phyloP scores from a whole-genome alignment of 2,888 invertebrate species.

The Drosophila glabriapex region DNA sequence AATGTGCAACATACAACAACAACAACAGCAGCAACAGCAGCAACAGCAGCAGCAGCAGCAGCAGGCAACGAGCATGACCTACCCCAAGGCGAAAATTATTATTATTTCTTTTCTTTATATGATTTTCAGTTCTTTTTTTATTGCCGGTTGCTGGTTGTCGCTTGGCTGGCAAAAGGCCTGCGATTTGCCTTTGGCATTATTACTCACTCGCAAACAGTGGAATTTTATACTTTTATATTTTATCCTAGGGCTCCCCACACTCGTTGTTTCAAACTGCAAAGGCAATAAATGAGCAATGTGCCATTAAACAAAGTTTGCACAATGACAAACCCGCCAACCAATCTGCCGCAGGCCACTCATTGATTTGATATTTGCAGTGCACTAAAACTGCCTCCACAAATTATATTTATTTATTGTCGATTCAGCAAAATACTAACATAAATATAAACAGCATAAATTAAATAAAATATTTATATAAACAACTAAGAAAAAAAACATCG shows the following conservation, averaged over 20 bases:
- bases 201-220: constrained; percentile 58
- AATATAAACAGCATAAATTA: background rate
- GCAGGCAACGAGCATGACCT: constrained; percentile 71
- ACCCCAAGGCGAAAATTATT: constrained; percentile 83
- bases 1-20: constrained; percentile 46
- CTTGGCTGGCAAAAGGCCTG: constrained; percentile 42
- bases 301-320: constrained; percentile 63
- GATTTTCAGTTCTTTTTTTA: constrained; percentile 49
- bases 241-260: constrained; percentile 44
- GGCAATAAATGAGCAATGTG: constrained; percentile 72
- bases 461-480: background rate
- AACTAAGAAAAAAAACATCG: background rate
- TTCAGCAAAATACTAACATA: background rate
- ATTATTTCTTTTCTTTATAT: constrained; percentile 64
- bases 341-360: constrained; percentile 5
- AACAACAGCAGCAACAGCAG: background rate
- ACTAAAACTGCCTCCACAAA: constrained; percentile 35
- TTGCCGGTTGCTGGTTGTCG: constrained; percentile 47
- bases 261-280: constrained; percentile 38
- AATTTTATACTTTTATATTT: constrained; percentile 72
- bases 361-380: constrained; percentile 45
- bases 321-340: constrained; percentile 11
- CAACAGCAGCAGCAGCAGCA: background rate
- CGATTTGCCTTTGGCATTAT: constrained; percentile 67
- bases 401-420: background rate